Percentiles rank a stretch among this genome's conserved stretches.
phyloP scores from a whole-genome alignment of 2,888 invertebrate species.

The Drosophila anomalipes region DNA sequence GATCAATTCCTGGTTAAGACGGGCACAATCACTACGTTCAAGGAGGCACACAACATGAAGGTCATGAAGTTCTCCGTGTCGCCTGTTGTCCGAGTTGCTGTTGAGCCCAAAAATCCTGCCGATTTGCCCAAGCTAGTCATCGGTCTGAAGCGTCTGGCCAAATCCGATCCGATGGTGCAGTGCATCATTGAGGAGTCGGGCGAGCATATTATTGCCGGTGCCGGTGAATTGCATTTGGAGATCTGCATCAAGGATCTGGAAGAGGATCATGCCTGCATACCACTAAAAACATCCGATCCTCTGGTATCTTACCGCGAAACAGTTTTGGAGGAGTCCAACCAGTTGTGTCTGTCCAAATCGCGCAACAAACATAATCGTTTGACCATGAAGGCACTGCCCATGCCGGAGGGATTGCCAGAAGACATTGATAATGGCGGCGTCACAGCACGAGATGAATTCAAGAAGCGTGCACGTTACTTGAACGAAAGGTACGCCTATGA shows the following conservation, averaged over 20 bases:
- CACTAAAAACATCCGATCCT: constrained; percentile 99
- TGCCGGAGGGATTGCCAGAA: constrained; percentile 98
- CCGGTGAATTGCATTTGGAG: constrained; percentile 99
- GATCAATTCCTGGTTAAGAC: constrained; percentile 99
- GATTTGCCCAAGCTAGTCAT: constrained; percentile 99
- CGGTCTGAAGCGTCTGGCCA: constrained; percentile 99
- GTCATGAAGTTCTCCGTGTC: constrained; percentile 99
- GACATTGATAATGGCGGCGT: constrained; percentile 98
- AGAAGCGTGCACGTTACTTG: constrained; percentile 96
- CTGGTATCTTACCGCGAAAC: constrained; percentile 99
- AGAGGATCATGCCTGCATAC: constrained; percentile 99
- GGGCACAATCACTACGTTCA: constrained; percentile 99
- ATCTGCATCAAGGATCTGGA: constrained; percentile 99
- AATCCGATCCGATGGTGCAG: constrained; percentile 99
- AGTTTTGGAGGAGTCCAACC: constrained; percentile 95
- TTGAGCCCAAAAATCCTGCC: constrained; percentile 99
- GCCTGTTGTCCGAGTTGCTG: constrained; percentile 99
- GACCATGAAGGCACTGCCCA: constrained; percentile 96
- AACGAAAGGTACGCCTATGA: constrained; percentile 98
- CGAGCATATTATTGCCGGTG: constrained; percentile 99
- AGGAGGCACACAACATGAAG: constrained; percentile 99
- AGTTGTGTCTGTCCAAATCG: constrained; percentile 99
- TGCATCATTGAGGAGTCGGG: constrained; percentile 99
- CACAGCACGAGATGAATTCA: constrained; percentile 98
- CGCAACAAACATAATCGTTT: constrained; percentile 99